Evolutionary conservation across 2,797 vertebrate genomes (phyloP), one percentile per base, ranked within the genome.

Genomic region (Austrolebias charrua): DNA sequence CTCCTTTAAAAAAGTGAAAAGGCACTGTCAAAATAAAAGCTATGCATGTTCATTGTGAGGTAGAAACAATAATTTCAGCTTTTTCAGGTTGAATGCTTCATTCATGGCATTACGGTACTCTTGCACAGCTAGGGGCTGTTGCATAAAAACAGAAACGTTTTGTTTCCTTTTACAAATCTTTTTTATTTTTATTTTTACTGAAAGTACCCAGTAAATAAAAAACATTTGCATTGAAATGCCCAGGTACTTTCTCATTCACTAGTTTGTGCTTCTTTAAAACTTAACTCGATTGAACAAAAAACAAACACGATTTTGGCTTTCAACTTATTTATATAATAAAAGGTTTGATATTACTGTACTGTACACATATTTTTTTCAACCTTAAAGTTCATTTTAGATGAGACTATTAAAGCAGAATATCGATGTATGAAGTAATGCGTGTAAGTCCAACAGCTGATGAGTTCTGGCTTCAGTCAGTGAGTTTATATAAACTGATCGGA

Each of bases 191-290:
- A n/a, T 40, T 12, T 12, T 12, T 13, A 7, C 31, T 9, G 2
- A 29, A 67, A 47, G 33, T 35, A 35, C 24, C 24, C 24, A 24
- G 24, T 60, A 46, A 63, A 12, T n/a, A 61, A 6, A 48, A 14
- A 1, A 51, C 6, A 75, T 86, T 83, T 88, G 68, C 76, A 84
- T 82, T 62, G 58, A 81, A 80, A 68, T 12, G 63, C 44, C 35
- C 0, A 45, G 78, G 80, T 80, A 80, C 80, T 84, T n/a, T 84
- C 71, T 76, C 78, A 45, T 47, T 6, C 15, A 31, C 20, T 40
- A 59, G 38, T 40, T 40, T 40, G n/a, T 73, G 55, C 6, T 29
- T 42, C 40, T 20, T 14, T 20, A 2, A 48, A 47, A 19, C 29
- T 43, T 59, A n/a, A 60, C 60, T n/a, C n/a, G n/a, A n/a, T n/a